Conservation (phyloP, 2,888 invertebrate genomes). For the Lobophora halterata region DNA sequence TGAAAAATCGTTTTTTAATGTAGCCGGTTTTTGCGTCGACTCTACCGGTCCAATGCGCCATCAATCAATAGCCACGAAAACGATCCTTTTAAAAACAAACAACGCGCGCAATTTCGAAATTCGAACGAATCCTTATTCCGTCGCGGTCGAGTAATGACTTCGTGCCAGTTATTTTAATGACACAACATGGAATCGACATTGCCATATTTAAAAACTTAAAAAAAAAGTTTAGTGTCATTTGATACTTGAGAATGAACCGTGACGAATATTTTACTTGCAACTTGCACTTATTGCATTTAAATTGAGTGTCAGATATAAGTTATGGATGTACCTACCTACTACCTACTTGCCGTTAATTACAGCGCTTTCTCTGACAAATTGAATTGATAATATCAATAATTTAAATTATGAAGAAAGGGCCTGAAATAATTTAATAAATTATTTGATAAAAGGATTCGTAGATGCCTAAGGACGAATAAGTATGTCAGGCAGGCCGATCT, state of each 20-base stretch:
- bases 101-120: slow-evolving; percentile 44
- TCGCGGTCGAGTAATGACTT: slow-evolving; percentile 43
- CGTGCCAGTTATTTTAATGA: slow-evolving; percentile 40
- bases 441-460: too few relatives aligned
- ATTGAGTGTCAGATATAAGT: neutral
- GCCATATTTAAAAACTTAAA: slow-evolving; percentile 28
- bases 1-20: slow-evolving; percentile 69
- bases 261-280: slow-evolving; percentile 20
- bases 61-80: slow-evolving; percentile 37
- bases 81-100: slow-evolving; percentile 51
- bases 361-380: too few relatives aligned
- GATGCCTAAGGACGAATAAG: too few relatives aligned
- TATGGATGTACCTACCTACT: slow-evolving; percentile 2
- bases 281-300: slow-evolving; percentile 14
- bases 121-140: slow-evolving; percentile 37
- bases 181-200: slow-evolving; percentile 7
- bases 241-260: slow-evolving; percentile 39
- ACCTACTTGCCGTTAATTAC: too few relatives aligned
- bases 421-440: too few relatives aligned
- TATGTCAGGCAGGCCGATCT: too few relatives aligned
- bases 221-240: slow-evolving; percentile 32
- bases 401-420: too few relatives aligned
- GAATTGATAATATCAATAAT: too few relatives aligned
- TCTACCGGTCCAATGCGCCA: slow-evolving; percentile 34
- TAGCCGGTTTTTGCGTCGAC: slow-evolving; percentile 48